A percentile compares a stretch with the other conserved stretches of the same genome.
phyloP scores from a whole-genome alignment of 2,797 vertebrate species.

The Glyptemys insculpta region DNA sequence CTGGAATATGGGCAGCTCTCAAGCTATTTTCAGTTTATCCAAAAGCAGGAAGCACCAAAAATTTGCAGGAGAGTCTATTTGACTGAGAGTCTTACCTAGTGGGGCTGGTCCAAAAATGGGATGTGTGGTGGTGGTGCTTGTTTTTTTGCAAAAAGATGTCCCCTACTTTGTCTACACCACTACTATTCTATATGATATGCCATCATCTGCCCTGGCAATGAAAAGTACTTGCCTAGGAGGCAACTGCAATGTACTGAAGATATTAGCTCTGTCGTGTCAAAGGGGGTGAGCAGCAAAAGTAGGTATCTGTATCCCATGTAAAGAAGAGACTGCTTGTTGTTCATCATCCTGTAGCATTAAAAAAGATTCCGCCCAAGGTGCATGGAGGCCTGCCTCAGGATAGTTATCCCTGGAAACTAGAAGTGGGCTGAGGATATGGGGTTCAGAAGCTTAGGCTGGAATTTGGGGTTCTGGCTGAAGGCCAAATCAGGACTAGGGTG shows the following conservation, averaged over 20 bases:
- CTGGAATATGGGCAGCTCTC: background rate
- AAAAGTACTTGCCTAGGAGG: background rate
- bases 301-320: rapidly evolving
- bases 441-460: background rate
- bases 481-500: background rate
- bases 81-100: background rate
- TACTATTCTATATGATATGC: background rate
- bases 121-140: background rate
- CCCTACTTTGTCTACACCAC: background rate
- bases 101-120: background rate
- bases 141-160: background rate
- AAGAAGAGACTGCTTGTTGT: background rate
- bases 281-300: background rate
- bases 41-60: background rate
- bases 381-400: rapidly evolving
- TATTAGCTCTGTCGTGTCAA: background rate
- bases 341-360: background rate
- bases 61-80: background rate
- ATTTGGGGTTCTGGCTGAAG: background rate
- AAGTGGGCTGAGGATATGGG: background rate
- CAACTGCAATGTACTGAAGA: rapidly evolving
- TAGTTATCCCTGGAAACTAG: background rate
- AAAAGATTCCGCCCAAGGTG: background rate
- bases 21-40: background rate
- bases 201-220: background rate